These are phyloP conservation scores for Montipora foliosa DNA, from an alignment of 64 coral and sea anemone species.

Conservation along the genomic window DNA sequence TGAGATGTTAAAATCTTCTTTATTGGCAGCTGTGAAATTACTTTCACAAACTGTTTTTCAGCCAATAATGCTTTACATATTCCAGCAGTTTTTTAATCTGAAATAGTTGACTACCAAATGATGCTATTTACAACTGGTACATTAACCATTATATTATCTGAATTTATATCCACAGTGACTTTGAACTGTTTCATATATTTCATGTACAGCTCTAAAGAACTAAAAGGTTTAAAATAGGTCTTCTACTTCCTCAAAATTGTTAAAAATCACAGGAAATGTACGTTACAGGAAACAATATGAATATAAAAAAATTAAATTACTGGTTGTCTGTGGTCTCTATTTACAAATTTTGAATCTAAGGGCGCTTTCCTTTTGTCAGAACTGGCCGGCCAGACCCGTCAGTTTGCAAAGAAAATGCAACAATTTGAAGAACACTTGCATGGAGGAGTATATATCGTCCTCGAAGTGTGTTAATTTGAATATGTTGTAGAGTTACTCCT, in stretches of 20 bases:
- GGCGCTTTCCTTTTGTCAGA: too few species aligned
- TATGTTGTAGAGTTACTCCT: too few species aligned
- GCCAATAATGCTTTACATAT: constrained; percentile 27
- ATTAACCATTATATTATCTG: constrained; percentile 44
- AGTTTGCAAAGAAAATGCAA: too few species aligned
- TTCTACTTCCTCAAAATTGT: not conserved
- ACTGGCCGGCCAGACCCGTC: too few species aligned
- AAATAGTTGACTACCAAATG: constrained; percentile 34
- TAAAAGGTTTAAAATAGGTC: not conserved
- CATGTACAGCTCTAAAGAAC: not conserved
- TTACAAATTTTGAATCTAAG: constrained; percentile 35
- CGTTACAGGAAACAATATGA: not conserved
- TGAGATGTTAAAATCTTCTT: not conserved
- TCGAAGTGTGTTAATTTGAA: too few species aligned
- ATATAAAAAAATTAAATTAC: constrained; percentile 27
- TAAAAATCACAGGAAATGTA: not conserved
- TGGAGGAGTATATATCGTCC: too few species aligned
- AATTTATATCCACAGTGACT: constrained; percentile 14
- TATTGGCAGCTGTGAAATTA: constrained; percentile 31
- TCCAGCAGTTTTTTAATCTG: constrained; percentile 21
- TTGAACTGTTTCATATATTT: constrained; percentile 1
- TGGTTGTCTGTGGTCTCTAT: not conserved
- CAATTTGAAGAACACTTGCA: too few species aligned
- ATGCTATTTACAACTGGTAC: constrained; percentile 57
- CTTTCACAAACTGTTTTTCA: constrained; percentile 1